Evolutionary conservation across 92 coral and sea anemone genomes (phyloP).

Genomic region (Paragorgia papillata): DNA sequence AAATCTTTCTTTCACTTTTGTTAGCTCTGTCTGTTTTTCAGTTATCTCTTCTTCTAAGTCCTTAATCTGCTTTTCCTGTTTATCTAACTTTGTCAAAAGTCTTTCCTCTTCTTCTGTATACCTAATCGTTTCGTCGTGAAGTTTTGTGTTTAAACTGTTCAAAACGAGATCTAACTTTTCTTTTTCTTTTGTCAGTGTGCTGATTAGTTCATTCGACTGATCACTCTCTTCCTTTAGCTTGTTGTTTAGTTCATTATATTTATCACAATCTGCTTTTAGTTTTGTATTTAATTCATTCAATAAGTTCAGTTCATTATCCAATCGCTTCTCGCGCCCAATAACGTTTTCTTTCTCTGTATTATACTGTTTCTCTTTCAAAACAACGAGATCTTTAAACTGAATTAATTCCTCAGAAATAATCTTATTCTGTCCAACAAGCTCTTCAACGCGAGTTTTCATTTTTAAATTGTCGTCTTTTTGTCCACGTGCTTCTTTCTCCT

Average conservation of each 20-base stretch:
- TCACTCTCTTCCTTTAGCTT: conserved; percentile 29
- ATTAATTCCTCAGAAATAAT: conserved; percentile 2
- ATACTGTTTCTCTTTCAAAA: conserved; percentile 4
- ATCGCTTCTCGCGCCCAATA: conserved; percentile 8
- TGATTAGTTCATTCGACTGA: not conserved
- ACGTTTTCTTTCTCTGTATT: conserved; percentile 5
- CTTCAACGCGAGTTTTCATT: not conserved
- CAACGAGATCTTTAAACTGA: conserved; percentile 2
- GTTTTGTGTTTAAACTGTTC: not conserved
- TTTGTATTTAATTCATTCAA: conserved; percentile 35
- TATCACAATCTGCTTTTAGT: too few species aligned
- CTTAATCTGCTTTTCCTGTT: conserved; percentile 5
- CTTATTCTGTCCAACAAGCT: conserved; percentile 2
- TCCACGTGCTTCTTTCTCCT: conserved; percentile 12
- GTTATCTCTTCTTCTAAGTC: not conserved
- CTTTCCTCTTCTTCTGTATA: not conserved
- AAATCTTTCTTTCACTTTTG: not conserved
- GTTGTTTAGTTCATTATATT: conserved; percentile 33
- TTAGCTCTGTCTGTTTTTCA: conserved; percentile 2
- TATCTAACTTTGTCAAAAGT: not conserved
- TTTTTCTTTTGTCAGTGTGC: not conserved
- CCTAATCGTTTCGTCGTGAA: not conserved
- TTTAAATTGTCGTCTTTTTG: not conserved
- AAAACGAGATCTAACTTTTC: not conserved
- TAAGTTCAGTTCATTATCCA: conserved; percentile 32